Evolutionary conservation across 2,797 vertebrate genomes (phyloP), one percentile per base, ranked within the genome.

Genomic region (Apodemus agrarius): DNA sequence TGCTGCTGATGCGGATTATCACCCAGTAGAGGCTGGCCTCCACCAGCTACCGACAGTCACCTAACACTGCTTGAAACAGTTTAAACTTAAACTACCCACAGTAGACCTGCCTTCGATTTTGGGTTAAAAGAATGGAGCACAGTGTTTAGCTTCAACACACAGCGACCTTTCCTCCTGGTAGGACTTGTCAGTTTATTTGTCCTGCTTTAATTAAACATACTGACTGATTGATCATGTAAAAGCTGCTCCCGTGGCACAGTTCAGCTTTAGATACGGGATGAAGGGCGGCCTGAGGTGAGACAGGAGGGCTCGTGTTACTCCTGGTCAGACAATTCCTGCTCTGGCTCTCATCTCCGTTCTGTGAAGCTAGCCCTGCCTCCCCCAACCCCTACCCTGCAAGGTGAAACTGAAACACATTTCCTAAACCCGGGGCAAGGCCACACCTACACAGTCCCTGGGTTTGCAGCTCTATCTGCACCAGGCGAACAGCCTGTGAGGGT

Each of bases 311-410:
- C 17, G 26, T 10, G 26, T 16, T 29, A 16, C 6, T 59, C 31
- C 54, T 1, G 3, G 52, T 59, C n/a, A 43, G 84, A 37, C 43
- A 54, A 16, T 40, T 4, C 11, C n/a, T 0, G 11, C 6, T 8
- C 46, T 37, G 69, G 65, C 0, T 0, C 29, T 1, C 2, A 54
- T 67, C 65, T 57, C 21, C 19, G 3, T n/a, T 40, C 40, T 40
- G 81, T 13, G 57, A 0, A 0, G 4, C 37, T 2, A 1, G 19
- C n/a, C 21, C 26, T 75, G 59, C 26, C 26, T 63, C 3, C 57
- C 57, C 57, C 57, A 13, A 22, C 3, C 75, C 22, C 22, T 1
- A 0, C 3, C 22, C 4, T 13, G 52, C 0, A 0, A 2, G 14
- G 4, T 2, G 19, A 69, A 37, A 4, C 31, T 21, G 19, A 2